Base-by-base conservation (phyloP, 2,797 vertebrate genomes). In the Cyclura pinguis region DNA sequence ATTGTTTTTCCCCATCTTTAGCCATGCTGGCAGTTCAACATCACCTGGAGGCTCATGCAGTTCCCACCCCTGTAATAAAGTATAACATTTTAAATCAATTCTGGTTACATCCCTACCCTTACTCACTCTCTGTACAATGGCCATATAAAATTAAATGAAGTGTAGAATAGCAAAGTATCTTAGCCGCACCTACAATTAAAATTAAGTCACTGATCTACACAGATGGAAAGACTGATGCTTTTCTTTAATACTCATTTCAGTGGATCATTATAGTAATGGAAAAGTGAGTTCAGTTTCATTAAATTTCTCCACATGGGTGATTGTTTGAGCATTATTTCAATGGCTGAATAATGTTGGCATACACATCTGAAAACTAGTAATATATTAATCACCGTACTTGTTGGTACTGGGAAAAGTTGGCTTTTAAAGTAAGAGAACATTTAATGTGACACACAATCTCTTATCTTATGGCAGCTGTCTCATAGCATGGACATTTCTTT, bases 231-330 rank as follows among this genome's bases (percentile, higher is more conserved):
- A 1, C 74, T 90, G 93, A 5, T 89, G 35, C 80, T 91, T 92
- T 35, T 52, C 52, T 84, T 88, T 88, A 80, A 76, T 84, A 88
- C 89, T 85, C 84, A 52, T 92, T 85, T 90, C 32, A 91, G 88
- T 74, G 86, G 89, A 8, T 89, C 93, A 80, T 42, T 80, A 89
- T 4, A 92, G 47, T 59, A 47, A 85, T 0, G 64, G 47, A 93
- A 92, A 90, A 93, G 55, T 76, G 42, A 88, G 16, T 74, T 90
- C 50, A 85, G 27, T n/a, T 92, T 94, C 27, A 22, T 87, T 81
- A 85, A 85, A 62, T 86, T 93, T 95, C 84, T 92, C 88, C 86
- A 78, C 62, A 89, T 88, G 88, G 24, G 92, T 93, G 92, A 73
- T 82, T 24, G 29, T 67, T 67, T 67, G 24, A 67, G 74, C 29